A percentile compares a stretch with the other conserved stretches of the same genome.
Evolutionary conservation across 2,888 invertebrate species (phyloP).

Genomic region (Rhimphoctona megacephalus): DNA sequence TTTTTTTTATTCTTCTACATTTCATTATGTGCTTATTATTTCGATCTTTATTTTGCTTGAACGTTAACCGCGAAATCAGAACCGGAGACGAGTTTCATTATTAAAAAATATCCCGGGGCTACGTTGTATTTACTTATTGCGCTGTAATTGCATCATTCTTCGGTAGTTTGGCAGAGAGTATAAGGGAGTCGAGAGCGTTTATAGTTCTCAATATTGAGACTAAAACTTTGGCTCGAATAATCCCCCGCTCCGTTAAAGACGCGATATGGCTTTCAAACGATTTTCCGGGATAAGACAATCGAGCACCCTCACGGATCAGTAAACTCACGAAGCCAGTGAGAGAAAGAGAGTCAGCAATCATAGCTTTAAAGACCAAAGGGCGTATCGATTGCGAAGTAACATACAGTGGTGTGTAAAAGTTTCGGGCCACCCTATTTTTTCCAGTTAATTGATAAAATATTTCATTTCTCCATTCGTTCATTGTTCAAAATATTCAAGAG

Average conservation of each 20-base stretch:
- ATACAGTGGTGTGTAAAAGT: too few species aligned
- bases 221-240: slow-evolving; percentile 54
- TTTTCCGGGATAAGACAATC: slow-evolving; percentile 56
- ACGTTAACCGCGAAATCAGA: slow-evolving; percentile 14
- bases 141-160: slow-evolving; percentile 52
- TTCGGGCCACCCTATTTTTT: too few species aligned
- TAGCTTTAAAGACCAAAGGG: neutral
- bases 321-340: slow-evolving; percentile 19
- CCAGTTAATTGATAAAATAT: too few species aligned
- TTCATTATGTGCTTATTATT: slow-evolving; percentile 42
- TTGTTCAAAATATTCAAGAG: too few species aligned
- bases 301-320: slow-evolving; percentile 40
- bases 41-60: neutral
- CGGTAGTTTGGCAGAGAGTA: neutral
- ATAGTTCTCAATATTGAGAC: slow-evolving; percentile 54
- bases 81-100: slow-evolving; percentile 45
- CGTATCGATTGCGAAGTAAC: neutral
- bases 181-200: slow-evolving; percentile 1
- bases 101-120: slow-evolving; percentile 50
- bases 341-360: neutral
- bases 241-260: slow-evolving; percentile 15
- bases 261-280: slow-evolving; percentile 56
- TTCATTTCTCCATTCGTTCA: too few species aligned
- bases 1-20: slow-evolving; percentile 23
- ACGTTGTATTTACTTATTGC: slow-evolving; percentile 60